These are phyloP conservation scores for Tragelaphus eurycerus DNA, from an alignment of 2,797 vertebrate genomes.

Conservation along the genomic window DNA sequence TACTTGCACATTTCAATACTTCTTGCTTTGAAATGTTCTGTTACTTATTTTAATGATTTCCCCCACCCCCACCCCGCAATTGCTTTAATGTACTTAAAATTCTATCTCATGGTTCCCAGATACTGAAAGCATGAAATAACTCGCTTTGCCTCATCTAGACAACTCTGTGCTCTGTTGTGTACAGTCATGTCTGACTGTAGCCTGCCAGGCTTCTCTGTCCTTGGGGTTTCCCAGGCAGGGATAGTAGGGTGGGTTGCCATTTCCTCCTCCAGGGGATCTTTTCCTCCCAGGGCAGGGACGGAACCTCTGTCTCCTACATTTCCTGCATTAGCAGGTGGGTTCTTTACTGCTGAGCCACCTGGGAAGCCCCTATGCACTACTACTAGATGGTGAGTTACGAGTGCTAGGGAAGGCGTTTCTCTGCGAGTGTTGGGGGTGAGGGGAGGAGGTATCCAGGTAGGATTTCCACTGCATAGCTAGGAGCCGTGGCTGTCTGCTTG, in stretches of 20 bases:
- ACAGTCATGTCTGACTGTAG: background rate
- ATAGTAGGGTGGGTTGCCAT: background rate
- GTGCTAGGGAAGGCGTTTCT: background rate
- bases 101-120: background rate
- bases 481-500: background rate
- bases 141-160: background rate
- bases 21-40: background rate
- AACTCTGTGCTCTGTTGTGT: background rate
- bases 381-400: background rate
- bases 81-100: background rate
- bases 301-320: background rate
- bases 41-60: background rate
- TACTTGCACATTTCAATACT: background rate
- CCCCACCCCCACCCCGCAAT: rapidly evolving
- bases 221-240: background rate
- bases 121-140: background rate
- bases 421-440: background rate
- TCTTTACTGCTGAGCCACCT: background rate
- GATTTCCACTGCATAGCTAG: background rate
- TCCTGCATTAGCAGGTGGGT: background rate
- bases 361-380: background rate
- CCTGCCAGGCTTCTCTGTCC: background rate
- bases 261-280: background rate
- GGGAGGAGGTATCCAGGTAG: background rate
- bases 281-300: background rate